These are phyloP conservation scores for Mythimna lalbum DNA, from an alignment of 2,888 invertebrate species.

Conservation along the genomic window DNA sequence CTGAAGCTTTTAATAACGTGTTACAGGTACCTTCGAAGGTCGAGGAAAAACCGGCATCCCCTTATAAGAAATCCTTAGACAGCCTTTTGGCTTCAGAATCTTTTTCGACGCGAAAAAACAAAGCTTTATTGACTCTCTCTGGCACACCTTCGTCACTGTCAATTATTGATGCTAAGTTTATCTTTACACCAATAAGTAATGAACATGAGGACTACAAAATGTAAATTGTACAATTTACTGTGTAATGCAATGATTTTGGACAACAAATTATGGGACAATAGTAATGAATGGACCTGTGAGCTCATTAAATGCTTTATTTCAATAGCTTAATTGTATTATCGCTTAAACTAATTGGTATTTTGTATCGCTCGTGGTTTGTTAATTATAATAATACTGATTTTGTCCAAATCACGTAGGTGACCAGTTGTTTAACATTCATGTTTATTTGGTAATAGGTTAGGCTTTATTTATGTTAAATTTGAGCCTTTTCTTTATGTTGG, in stretches of 20 bases:
- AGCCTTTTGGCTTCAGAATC: slow-evolving; percentile 67
- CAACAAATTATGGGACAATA: slow-evolving; percentile 31
- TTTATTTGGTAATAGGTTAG: slow-evolving; percentile 13
- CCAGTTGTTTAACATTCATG: slow-evolving; percentile 27
- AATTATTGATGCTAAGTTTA: slow-evolving; percentile 77
- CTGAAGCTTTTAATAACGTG: slow-evolving; percentile 59
- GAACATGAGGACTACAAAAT: slow-evolving; percentile 40
- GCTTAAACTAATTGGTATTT: slow-evolving; percentile 54
- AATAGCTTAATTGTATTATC: slow-evolving; percentile 56
- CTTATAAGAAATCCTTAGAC: slow-evolving; percentile 57
- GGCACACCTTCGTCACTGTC: slow-evolving; percentile 85
- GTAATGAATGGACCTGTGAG: slow-evolving; percentile 29
- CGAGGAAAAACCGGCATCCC: slow-evolving; percentile 53
- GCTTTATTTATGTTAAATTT: slow-evolving; percentile 9
- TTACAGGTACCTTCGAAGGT: slow-evolving; percentile 49
- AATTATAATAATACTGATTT: slow-evolving; percentile 47
- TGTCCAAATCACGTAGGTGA: slow-evolving; percentile 36
- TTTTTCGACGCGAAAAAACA: slow-evolving; percentile 68
- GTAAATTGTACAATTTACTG: slow-evolving; percentile 31
- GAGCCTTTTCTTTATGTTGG: neutral
- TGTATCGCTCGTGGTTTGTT: slow-evolving; percentile 29
- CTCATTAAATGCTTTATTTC: slow-evolving; percentile 56
- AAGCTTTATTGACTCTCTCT: slow-evolving; percentile 71
- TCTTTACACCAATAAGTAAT: slow-evolving; percentile 53
- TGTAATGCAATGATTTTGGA: slow-evolving; percentile 23